Base-by-base conservation (phyloP, 1,140 invertebrate genomes). In the Vollenhovia emeryi region DNA sequence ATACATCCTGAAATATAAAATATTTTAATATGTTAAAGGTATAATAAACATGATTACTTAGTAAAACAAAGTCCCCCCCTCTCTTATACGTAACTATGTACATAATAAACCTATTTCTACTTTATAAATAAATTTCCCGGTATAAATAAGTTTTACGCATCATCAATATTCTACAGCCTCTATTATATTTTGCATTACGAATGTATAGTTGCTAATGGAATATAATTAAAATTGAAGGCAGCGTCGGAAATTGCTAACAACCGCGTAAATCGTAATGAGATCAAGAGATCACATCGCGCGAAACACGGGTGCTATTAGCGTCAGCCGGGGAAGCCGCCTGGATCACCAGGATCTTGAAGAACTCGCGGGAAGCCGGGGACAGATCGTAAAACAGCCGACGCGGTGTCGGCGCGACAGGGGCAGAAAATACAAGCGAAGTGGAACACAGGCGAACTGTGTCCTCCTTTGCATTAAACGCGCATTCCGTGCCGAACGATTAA, bases 401-500 rank as follows among this genome's bases (percentile, higher is more conserved):
- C 9, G 75, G 48, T 82, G 84, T 79, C 52, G 43, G 8, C 66
- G 8, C 66, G 79, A 57, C 74, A 73, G 59, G 27, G 40, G n/a
- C 43, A 89, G 88, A 82, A 89, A 89, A 74, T 87, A 86, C 87
- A 86, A 48, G 68, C 71, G 18, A 90, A 90, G 83, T 78, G 91
- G 87, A 87, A 88, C 86, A 91, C 78, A 82, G 82, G 75, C 87
- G 88, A 52, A 33, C 82, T 84, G 85, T 89, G 89, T 89, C 74
- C 62, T 84, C 62, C 21, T 78, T 86, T 92, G 89, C 87, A 88
- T 91, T 90, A 90, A 91, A 91, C 82, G 84, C 83, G 88, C 90
- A 93, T 93, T 92, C 92, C 91, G 83, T 85, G 86, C 87, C 85
- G 80, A 92, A 90, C 92, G 92, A 93, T 93, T 93, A 93, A 93